Conservation (phyloP, 2,888 invertebrate genomes). For the Holacanthella duospinosa region DNA sequence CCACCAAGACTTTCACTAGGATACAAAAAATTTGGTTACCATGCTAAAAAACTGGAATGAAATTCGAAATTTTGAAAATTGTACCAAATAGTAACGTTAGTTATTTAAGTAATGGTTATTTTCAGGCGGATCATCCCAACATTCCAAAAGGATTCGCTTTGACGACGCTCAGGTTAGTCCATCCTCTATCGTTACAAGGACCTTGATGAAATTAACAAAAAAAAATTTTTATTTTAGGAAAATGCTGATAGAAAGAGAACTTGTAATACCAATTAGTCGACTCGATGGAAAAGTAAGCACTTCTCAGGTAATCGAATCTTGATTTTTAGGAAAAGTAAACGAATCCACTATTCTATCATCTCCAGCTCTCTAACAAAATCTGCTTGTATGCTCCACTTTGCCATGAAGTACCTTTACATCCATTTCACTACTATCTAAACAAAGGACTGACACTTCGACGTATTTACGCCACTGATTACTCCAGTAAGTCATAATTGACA, state of each 20-base stretch:
- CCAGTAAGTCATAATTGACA: constrained; percentile 14
- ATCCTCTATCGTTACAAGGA: neutral
- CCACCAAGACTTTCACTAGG: too few relatives aligned
- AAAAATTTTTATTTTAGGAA: constrained; percentile 10
- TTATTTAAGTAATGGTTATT: too few relatives aligned
- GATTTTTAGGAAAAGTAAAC: too few relatives aligned
- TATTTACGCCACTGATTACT: constrained; percentile 27
- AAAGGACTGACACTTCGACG: constrained; percentile 24
- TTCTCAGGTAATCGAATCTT: too few relatives aligned
- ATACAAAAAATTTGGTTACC: too few relatives aligned
- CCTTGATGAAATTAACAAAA: neutral
- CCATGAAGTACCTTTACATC: constrained; percentile 23
- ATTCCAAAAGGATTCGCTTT: constrained; percentile 23
- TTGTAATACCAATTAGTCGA: constrained; percentile 18
- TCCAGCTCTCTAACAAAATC: constrained; percentile 19
- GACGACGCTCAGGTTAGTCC: constrained; percentile 18
- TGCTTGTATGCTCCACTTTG: constrained; percentile 22
- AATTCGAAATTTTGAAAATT: too few relatives aligned
- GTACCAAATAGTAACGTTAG: too few relatives aligned
- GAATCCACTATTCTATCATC: too few relatives aligned
- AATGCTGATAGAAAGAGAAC: constrained; percentile 23
- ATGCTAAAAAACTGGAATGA: too few relatives aligned
- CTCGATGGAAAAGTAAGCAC: constrained; percentile 17
- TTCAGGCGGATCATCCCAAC: constrained; percentile 12
- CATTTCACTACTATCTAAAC: constrained; percentile 23